Percentiles rank a stretch among this genome's conserved stretches.
Conservation (phyloP, 2,113 vertebrate genomes). For the Callipepla squamata region DNA sequence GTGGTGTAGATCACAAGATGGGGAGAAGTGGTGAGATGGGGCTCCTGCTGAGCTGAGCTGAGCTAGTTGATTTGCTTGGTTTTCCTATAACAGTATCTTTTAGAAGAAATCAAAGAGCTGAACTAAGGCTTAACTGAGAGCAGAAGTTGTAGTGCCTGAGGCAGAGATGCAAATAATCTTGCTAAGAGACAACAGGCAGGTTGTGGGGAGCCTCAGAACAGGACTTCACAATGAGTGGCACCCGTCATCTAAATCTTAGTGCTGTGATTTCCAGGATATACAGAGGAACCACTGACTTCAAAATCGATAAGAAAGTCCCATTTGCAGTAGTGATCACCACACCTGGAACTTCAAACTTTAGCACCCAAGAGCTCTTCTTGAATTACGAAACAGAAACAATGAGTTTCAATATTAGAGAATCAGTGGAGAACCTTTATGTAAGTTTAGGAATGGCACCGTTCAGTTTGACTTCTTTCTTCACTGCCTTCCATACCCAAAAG, state of each 20-base stretch:
- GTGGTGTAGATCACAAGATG: background rate
- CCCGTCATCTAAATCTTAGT: background rate
- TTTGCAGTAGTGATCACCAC: background rate
- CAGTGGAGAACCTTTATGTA: accelerated
- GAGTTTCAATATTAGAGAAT: background rate
- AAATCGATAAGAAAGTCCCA: background rate
- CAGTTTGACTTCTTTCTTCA: background rate
- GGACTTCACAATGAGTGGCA: background rate
- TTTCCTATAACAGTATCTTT: accelerated
- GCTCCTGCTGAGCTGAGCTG: background rate
- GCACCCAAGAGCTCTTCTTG: background rate
- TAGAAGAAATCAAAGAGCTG: background rate
- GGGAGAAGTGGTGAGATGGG: background rate
- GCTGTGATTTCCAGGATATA: background rate
- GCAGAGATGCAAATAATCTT: background rate
- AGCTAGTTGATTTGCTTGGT: background rate
- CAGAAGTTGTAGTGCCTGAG: background rate
- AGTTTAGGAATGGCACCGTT: background rate
- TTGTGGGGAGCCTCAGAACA: background rate
- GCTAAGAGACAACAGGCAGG: background rate
- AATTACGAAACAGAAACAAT: background rate
- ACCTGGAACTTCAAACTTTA: background rate
- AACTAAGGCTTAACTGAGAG: background rate
- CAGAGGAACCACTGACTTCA: background rate
- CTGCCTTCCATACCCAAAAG: background rate